phyloP scores from a whole-genome alignment of 2,113 vertebrate genomes.

The Vulpes lagopus region DNA sequence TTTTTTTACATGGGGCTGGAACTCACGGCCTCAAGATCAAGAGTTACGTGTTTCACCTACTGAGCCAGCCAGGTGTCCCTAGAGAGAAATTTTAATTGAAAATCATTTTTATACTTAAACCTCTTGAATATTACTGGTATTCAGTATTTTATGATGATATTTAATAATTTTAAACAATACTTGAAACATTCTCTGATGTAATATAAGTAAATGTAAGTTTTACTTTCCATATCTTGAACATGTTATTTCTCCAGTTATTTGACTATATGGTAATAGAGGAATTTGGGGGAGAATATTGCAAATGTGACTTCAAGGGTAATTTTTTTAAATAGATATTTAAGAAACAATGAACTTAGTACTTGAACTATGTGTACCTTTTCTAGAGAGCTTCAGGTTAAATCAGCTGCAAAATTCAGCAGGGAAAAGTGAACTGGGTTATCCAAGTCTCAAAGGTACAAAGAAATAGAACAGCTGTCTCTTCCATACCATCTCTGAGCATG shows the following conservation, averaged over 20 bases:
- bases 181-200: not conserved
- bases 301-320: conserved; percentile 64
- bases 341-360: conserved; percentile 29
- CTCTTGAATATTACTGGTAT: not conserved
- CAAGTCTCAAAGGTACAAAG: conserved; percentile 65
- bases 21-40: not conserved
- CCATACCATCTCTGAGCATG: conserved; percentile 6
- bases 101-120: not conserved
- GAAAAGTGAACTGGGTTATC: conserved; percentile 78
- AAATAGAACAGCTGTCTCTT: conserved; percentile 61
- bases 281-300: conserved; percentile 29
- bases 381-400: conserved; percentile 67
- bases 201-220: conserved; percentile 27
- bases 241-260: conserved; percentile 31
- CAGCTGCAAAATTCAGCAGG: conserved; percentile 72
- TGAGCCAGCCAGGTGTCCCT: not conserved
- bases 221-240: not conserved
- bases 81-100: conserved; percentile 27
- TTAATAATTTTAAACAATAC: not conserved
- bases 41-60: not conserved
- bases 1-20: not conserved
- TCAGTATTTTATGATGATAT: conserved; percentile 7
- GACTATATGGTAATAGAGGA: conserved; percentile 3
- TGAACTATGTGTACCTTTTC: conserved; percentile 52
- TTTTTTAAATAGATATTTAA: conserved; percentile 65